Evolutionary conservation across 2,888 invertebrate genomes (phyloP), one percentile per base, ranked within the genome.

Genomic region (Metalampra italica): DNA sequence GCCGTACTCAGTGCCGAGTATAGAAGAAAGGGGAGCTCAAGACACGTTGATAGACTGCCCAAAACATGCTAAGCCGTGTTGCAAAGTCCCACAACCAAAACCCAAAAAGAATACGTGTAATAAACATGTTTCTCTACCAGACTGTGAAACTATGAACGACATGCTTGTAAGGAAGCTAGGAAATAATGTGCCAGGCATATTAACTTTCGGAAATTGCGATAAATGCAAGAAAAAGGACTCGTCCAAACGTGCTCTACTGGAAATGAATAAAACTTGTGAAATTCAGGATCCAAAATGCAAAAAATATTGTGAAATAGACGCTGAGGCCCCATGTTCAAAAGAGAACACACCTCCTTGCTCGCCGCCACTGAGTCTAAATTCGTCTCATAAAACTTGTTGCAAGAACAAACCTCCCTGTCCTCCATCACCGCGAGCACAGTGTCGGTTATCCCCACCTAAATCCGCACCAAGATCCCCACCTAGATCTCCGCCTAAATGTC

Each of bases 91-190:
- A 5, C 43, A 51, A 9, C 9, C 32, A 32, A 54, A 29, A 11
- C 14, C 37, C 29, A 43, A 45, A 8, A 63, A 42, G 14, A 60
- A 50, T 15, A 62, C 51, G n/a, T 0, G 56, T 38, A 66, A 60
- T 8, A 80, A 79, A 56, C 78, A 64, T 32, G 78, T 79, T 0
- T 68, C 68, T 0, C 43, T 79, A 46, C 70, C 71, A 7, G 68
- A 68, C 11, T 66, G 68, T 46, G 69, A 72, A 1, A 50, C 56
- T 3, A 57, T 68, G 52, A 57, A 61, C 8, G 32, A 53, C 34
- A 11, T 45, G 32, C 42, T 64, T 7, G 49, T 46, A 1, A 57
- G 52, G 30, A 60, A 63, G 42, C 41, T 64, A 15, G 42, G 49
- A 0, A 39, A 47, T 9, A 44, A 32, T 22, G 8, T 12, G 7